phyloP scores from a whole-genome alignment of 2,113 vertebrate genomes.

The Chrysochloris asiatica region DNA sequence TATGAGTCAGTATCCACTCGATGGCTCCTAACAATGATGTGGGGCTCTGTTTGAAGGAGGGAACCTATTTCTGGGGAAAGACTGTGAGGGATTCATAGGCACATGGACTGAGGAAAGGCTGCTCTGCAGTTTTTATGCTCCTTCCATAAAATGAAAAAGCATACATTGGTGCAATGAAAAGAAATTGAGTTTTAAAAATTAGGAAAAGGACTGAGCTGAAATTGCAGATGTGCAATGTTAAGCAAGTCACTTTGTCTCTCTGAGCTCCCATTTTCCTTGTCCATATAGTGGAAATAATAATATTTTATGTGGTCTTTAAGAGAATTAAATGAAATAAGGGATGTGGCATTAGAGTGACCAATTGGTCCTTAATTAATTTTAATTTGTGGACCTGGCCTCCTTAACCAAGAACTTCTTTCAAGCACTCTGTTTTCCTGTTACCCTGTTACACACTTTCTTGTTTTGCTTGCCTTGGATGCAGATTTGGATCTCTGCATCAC shows the following conservation, averaged over 20 bases:
- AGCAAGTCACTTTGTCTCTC: conserved; percentile 36
- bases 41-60: too few relatives aligned
- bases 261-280: conserved; percentile 5
- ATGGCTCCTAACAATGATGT: too few relatives aligned
- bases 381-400: not conserved
- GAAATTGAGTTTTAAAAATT: not conserved
- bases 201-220: conserved; percentile 1
- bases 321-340: conserved; percentile 28
- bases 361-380: conserved; percentile 19
- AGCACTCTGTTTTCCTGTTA: not conserved
- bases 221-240: not conserved
- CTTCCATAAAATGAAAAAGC: not conserved
- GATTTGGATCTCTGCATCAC: not conserved
- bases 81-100: not conserved
- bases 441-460: not conserved
- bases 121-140: not conserved
- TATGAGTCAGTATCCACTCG: too few relatives aligned
- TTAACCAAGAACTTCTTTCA: conserved; percentile 12
- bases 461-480: conserved; percentile 21
- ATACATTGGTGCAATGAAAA: not conserved
- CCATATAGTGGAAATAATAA: not conserved
- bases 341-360: not conserved
- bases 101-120: not conserved
- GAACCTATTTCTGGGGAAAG: not conserved
- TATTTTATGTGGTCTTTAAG: conserved; percentile 21